Percentiles rank a stretch among this genome's conserved stretches.
phyloP scores from a whole-genome alignment of 2,797 vertebrate species.

The Channallabes apus region DNA sequence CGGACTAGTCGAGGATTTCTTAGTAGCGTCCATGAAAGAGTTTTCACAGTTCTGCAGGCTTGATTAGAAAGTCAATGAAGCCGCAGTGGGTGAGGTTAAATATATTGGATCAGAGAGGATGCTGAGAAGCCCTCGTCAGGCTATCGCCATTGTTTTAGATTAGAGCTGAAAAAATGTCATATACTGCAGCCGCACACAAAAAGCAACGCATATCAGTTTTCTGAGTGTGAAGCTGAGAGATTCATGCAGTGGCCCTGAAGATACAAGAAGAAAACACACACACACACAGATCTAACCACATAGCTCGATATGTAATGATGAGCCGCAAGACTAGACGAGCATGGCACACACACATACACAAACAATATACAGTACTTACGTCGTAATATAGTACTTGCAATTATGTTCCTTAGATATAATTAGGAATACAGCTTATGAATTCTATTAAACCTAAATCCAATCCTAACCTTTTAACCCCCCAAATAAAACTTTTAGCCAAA shows the following conservation, averaged over 20 bases:
- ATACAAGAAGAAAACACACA: background rate
- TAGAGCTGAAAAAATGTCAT: conserved; percentile 32
- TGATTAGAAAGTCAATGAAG: conserved; percentile 47
- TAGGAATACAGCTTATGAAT: background rate
- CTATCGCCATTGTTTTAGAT: conserved; percentile 24
- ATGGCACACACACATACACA: background rate
- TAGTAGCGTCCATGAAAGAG: conserved; percentile 30
- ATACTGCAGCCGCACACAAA: conserved; percentile 10
- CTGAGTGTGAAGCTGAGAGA: background rate
- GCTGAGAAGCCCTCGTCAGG: conserved; percentile 10
- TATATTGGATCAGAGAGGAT: conserved; percentile 26
- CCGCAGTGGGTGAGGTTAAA: conserved; percentile 23
- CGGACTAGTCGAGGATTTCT: conserved; percentile 30
- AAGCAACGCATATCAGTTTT: background rate
- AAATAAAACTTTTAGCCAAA: background rate
- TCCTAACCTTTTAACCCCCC: background rate
- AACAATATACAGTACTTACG: background rate
- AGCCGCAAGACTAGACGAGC: background rate
- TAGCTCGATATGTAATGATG: background rate
- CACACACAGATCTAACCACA: background rate
- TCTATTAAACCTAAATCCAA: background rate
- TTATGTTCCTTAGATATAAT: background rate
- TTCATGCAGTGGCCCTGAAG: background rate
- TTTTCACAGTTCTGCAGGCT: conserved; percentile 6
- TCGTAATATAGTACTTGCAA: background rate